Evolutionary conservation across 2,797 vertebrate genomes (phyloP), one percentile per base, ranked within the genome.

Genomic region (Amblyraja radiata): DNA sequence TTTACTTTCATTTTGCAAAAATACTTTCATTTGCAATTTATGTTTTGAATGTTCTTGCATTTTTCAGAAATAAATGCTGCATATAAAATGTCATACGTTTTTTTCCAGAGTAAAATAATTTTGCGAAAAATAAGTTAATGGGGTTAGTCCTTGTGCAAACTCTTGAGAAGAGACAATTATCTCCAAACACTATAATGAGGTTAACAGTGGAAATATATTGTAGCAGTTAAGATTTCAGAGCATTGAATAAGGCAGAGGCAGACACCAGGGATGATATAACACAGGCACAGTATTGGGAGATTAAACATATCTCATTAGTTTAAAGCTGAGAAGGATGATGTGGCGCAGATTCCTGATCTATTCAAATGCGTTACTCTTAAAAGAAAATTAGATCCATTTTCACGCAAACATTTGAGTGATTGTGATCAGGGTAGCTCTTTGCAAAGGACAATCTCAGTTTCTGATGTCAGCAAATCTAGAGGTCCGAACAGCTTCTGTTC

Each of bases 201-300:
- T 21, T 76, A 74, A 92, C 46, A 46, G 95, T 94, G 95, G 94
- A 95, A 95, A 95, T 95, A 94, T 96, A 94, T 95, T 95, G 95
- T 94, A 95, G 94, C 90, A 92, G 90, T 92, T 76, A 46, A 54
- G 71, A 92, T 92, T 74, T 92, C 68, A 76, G 36, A 95, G 94
- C 94, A 95, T 95, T 95, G 95, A 94, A 96, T 96, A 95, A 96
- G 95, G 95, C 95, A 96, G 94, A 96, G 96, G 95, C 95, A 96
- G 96, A 96, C 96, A 96, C 94, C 94, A 95, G 95, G 95, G 95
- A 94, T 96, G 96, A 97, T 95, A 96, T 96, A 96, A 95, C 95
- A 54, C 96, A 96, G 96, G 96, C 96, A 96, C 95, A 95, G 93
- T 94, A 94, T 94, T 94, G 94, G 94, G 93, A 95, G 95, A 96